phyloP scores from a whole-genome alignment of 2,888 invertebrate species.

The Trachelus stipa region DNA sequence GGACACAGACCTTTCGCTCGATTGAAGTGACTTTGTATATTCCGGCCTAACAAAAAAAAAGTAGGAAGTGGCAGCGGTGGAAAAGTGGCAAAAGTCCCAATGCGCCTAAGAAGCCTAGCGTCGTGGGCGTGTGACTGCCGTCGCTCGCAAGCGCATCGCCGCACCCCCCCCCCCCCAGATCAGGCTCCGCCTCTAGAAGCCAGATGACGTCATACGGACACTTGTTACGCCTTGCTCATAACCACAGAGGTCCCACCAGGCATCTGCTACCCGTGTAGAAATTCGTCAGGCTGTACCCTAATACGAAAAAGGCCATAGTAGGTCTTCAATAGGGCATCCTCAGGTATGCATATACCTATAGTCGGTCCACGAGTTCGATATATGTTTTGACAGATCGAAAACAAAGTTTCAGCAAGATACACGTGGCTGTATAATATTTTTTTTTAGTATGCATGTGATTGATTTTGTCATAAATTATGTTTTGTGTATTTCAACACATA shows the following conservation, averaged over 20 bases:
- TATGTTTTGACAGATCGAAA: too few relatives aligned
- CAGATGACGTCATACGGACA: slow-evolving; percentile 63
- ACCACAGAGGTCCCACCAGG: slow-evolving; percentile 3
- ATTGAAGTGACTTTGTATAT: neutral
- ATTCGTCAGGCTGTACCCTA: neutral
- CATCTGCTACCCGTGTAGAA: neutral
- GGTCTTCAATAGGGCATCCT: neutral
- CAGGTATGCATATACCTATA: neutral
- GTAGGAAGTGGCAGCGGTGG: slow-evolving; percentile 20
- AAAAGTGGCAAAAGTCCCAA: slow-evolving; percentile 24
- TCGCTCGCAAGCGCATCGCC: slow-evolving; percentile 48
- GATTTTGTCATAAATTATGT: too few relatives aligned
- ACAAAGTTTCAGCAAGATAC: too few relatives aligned
- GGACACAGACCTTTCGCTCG: neutral
- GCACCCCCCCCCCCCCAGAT: slow-evolving; percentile 38
- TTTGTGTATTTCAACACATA: too few relatives aligned
- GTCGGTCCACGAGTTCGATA: too few relatives aligned
- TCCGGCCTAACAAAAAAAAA: neutral
- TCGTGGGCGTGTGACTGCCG: slow-evolving; percentile 48
- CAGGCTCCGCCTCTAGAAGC: slow-evolving; percentile 63
- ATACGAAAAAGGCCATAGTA: neutral
- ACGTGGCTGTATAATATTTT: too few relatives aligned
- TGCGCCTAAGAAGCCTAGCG: slow-evolving; percentile 38
- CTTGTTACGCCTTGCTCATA: slow-evolving; percentile 62
- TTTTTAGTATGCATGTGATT: too few relatives aligned